Percentiles rank a stretch among this genome's conserved stretches.
These are phyloP conservation scores for Dromococcyx pavoninus DNA, from an alignment of 2,797 vertebrate genomes.

Conservation along the genomic window DNA sequence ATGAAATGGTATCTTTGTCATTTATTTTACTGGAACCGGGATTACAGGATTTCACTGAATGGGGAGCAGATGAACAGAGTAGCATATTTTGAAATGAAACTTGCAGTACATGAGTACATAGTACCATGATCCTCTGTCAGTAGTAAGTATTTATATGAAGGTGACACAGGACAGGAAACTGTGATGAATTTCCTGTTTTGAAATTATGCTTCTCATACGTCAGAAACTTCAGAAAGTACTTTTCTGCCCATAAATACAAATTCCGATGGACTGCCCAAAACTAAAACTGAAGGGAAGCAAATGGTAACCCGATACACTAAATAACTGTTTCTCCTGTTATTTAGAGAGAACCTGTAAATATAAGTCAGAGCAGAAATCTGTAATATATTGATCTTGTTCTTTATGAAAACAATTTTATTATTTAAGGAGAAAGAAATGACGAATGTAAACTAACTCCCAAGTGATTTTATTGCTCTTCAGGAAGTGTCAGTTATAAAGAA, in stretches of 20 bases:
- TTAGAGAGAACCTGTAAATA: not conserved
- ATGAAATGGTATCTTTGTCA: not conserved
- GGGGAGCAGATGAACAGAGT: not conserved
- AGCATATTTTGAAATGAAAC: not conserved
- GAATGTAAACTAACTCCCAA: not conserved
- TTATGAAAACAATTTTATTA: not conserved
- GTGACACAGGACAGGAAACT: not conserved
- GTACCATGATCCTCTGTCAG: not conserved
- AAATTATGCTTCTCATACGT: not conserved
- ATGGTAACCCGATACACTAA: not conserved
- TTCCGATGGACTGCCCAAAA: not conserved
- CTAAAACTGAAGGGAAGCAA: not conserved
- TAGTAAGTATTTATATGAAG: not conserved
- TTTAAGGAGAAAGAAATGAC: not conserved
- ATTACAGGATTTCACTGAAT: not conserved
- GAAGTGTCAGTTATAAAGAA: not conserved
- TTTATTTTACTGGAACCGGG: not conserved
- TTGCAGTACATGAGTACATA: not conserved
- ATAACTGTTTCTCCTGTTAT: not conserved
- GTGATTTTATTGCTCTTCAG: not conserved
- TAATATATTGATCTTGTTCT: not conserved
- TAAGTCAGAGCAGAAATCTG: not conserved
- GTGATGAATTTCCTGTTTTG: not conserved
- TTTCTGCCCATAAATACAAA: not conserved
- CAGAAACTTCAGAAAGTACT: not conserved